These are phyloP conservation scores for Cephalotes varians DNA, from an alignment of 2,888 invertebrate species.

Conservation along the genomic window DNA sequence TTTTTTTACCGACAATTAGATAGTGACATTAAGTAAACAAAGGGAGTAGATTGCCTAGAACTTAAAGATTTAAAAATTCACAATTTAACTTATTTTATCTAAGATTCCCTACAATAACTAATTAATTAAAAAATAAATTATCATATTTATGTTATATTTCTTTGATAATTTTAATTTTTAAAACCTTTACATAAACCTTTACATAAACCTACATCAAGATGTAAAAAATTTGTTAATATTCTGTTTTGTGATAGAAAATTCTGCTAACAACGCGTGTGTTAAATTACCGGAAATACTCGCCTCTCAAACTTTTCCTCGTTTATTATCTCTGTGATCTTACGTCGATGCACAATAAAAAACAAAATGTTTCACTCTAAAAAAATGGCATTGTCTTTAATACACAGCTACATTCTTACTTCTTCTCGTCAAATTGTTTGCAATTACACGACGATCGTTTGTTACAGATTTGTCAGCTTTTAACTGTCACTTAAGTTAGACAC, in stretches of 20 bases:
- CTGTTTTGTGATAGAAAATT: not conserved
- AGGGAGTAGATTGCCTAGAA: not conserved
- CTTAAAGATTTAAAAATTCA: not conserved
- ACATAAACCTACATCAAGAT: not conserved
- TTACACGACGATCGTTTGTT: not conserved
- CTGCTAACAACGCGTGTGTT: not conserved
- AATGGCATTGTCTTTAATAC: not conserved
- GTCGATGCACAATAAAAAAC: not conserved
- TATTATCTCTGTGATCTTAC: not conserved
- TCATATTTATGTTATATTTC: not conserved
- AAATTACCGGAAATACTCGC: conserved; percentile 48
- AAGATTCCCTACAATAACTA: not conserved
- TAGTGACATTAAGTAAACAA: conserved; percentile 7
- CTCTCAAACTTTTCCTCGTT: not conserved
- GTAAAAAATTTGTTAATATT: not conserved
- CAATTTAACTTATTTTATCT: conserved; percentile 7
- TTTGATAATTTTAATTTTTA: not conserved
- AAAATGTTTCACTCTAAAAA: conserved; percentile 2
- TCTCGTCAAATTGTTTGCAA: not conserved
- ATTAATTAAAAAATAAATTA: not conserved
- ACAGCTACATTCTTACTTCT: conserved; percentile 17
- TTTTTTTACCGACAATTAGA: conserved; percentile 5
- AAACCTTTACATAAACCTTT: not conserved
- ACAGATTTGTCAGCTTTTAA: not conserved
- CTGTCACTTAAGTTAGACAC: not conserved